Evolutionary conservation across 2,797 vertebrate species (phyloP).

Genomic region (Simalia tracyae): DNA sequence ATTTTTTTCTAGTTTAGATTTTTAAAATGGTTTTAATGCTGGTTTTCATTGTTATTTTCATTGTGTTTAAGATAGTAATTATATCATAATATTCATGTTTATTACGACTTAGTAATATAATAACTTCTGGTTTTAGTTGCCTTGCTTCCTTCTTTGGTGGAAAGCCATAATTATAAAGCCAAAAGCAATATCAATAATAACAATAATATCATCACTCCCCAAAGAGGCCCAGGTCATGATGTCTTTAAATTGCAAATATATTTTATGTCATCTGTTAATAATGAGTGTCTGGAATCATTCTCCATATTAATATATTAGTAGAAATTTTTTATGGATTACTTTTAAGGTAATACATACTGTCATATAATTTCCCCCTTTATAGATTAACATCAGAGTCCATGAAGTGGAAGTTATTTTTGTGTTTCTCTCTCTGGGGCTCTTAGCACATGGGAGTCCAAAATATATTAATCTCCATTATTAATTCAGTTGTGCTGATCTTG

Average conservation of each 20-base stretch:
- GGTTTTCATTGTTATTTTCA: no score
- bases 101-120: no score
- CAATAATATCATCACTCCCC: neutral
- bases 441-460: neutral
- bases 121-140: no score
- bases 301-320: neutral
- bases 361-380: neutral
- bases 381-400: neutral
- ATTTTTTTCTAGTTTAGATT: no score
- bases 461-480: constrained; percentile 5
- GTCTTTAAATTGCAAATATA: neutral
- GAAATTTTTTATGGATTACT: neutral
- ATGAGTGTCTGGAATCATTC: neutral
- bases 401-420: neutral
- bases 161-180: neutral
- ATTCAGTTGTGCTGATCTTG: neutral
- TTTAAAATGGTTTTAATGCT: no score
- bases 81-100: no score
- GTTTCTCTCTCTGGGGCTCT: neutral
- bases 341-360: neutral
- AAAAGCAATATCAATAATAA: neutral
- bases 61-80: no score
- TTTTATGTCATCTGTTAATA: neutral
- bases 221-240: neutral
- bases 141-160: neutral